Base-by-base conservation (phyloP, 2,888 invertebrate genomes). In the Polyploca ridens region DNA sequence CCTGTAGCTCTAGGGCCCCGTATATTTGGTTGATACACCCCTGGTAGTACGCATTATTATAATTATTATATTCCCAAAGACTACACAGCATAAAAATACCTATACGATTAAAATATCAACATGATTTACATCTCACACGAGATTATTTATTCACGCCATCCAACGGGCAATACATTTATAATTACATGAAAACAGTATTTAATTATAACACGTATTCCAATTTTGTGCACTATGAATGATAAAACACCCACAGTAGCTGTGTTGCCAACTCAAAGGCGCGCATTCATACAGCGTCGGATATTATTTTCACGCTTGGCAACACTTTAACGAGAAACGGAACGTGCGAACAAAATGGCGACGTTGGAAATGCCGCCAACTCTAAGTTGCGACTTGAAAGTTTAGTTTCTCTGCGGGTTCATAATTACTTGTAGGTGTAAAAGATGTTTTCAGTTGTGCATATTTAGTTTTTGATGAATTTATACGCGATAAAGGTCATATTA, bases 241-340 rank as follows among this genome's bases (percentile, higher is more conserved):
- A 70, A 74, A 73, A 69, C 67, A 57, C 66, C 69, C 63, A 76
- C 74, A 59, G 62, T 49, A 8, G 64, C 71, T 72, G 80, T 85
- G 84, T 76, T 82, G 78, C 83, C 83, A 85, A 83, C 81, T 90
- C 90, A 91, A 91, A 91, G 89, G 84, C 79, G 66, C 33, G 74
- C 74, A 90, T 90, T 90, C 90, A 72, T 67, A 75, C 64, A 86
- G 82, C 88, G 89, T 85, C 88, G 87, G 86, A 89, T 90, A 89
- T 91, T 91, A 87, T 91, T 91, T 90, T 91, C 85, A 90, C 89
- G 91, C 82, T 81, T 88, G 90, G 88, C 86, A 87, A 85, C 90
- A 87, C 83, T 72, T 72, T 90, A 90, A 90, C 87, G 84, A 88
- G 88, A 87, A 86, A 84, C 86, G 87, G 77, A 78, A 84, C 84